Percentiles rank a stretch among this genome's conserved stretches.
Conservation (phyloP, 2,888 invertebrate species). For the Oscheius sp. region DNA sequence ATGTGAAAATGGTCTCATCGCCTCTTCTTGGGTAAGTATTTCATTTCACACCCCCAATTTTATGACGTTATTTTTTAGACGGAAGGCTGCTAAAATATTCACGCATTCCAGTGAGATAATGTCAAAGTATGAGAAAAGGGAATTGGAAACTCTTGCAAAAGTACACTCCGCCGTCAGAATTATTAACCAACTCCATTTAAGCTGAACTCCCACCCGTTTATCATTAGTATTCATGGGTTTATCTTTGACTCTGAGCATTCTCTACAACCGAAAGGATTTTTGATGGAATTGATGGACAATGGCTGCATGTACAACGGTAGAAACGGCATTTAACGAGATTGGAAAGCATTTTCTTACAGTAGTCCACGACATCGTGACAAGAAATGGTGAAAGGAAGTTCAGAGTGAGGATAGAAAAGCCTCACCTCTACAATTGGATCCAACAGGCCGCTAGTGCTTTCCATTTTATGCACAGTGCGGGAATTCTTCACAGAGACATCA, state of each 20-base stretch:
- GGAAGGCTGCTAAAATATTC: constrained; percentile 31
- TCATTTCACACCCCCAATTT: no score
- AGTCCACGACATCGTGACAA: constrained; percentile 11
- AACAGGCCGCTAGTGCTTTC: constrained; percentile 35
- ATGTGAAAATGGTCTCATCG: constrained; percentile 30
- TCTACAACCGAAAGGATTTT: constrained; percentile 26
- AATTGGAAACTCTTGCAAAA: constrained; percentile 23
- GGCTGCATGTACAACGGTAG: constrained; percentile 33
- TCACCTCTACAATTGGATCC: constrained; percentile 34
- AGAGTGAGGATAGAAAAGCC: constrained; percentile 23
- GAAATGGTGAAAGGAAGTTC: constrained; percentile 16
- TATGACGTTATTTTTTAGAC: constrained; percentile 17
- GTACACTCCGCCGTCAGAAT: constrained; percentile 1
- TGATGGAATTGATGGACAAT: constrained; percentile 36
- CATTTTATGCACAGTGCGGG: constrained; percentile 37
- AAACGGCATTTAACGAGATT: background rate
- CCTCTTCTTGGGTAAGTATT: constrained; percentile 25
- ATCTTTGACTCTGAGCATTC: constrained; percentile 30
- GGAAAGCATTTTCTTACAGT: background rate
- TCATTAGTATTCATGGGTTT: constrained; percentile 35
- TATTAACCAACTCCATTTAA: constrained; percentile 14
- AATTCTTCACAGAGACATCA: constrained; percentile 32
- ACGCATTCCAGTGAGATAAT: constrained; percentile 9
- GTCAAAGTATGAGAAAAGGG: constrained; percentile 32
- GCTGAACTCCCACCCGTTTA: constrained; percentile 29